Conservation (phyloP, 2,113 vertebrate species). For the Xiphophorus couchianus region DNA sequence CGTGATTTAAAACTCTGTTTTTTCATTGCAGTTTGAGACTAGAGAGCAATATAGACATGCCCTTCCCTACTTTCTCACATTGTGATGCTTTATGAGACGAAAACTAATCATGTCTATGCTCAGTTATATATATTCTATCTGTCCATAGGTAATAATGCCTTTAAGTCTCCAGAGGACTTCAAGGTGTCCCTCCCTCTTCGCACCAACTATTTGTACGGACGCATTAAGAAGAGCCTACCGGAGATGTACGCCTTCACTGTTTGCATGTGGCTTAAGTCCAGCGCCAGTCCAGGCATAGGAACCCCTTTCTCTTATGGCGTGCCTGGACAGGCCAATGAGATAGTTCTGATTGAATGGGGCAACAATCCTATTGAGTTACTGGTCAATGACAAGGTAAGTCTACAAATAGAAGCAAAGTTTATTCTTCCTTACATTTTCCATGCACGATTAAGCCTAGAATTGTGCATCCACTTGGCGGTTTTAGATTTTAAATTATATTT, state of each 20-base stretch:
- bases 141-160: constrained; percentile 88
- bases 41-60: no score
- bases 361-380: constrained; percentile 97
- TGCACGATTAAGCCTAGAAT: background rate
- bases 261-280: constrained; percentile 97
- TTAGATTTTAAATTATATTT: background rate
- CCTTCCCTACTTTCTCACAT: no score
- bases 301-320: constrained; percentile 97
- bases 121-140: background rate
- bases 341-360: constrained; percentile 98
- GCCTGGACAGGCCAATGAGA: constrained; percentile 95
- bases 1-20: no score
- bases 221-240: constrained; percentile 94
- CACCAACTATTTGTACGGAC: constrained; percentile 96
- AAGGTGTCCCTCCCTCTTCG: constrained; percentile 94
- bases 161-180: constrained; percentile 96
- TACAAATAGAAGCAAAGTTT: background rate
- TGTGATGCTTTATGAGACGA: background rate
- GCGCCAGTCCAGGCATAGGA: constrained; percentile 91
- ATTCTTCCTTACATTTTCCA: background rate
- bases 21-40: no score
- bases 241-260: constrained; percentile 97
- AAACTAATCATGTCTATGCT: background rate
- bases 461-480: background rate
- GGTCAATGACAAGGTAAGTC: constrained; percentile 94